A percentile compares a stretch with the other conserved stretches of the same genome.
Evolutionary conservation across 2,888 invertebrate genomes (phyloP).

Genomic region (Thecophora atra): DNA sequence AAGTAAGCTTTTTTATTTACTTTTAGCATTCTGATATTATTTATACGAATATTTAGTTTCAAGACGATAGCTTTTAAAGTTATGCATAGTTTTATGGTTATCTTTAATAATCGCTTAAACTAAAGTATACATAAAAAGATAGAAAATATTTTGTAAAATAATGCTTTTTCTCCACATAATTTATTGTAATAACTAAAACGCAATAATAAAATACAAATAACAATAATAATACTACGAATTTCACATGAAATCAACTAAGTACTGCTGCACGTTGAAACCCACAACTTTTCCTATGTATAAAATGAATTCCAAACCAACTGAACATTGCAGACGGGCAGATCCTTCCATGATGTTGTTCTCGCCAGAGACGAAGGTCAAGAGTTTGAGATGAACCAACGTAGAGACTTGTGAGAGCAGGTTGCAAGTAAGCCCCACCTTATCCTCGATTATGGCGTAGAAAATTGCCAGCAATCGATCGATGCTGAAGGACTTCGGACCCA

Average conservation of each 20-base stretch:
- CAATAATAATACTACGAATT: neutral
- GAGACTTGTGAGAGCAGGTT: slow-evolving; percentile 88
- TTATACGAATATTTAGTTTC: no score
- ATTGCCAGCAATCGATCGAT: slow-evolving; percentile 86
- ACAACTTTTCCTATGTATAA: slow-evolving; percentile 79
- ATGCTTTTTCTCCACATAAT: no score
- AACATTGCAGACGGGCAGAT: slow-evolving; percentile 86
- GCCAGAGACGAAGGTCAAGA: slow-evolving; percentile 76
- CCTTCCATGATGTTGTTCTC: slow-evolving; percentile 76
- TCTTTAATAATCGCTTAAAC: no score
- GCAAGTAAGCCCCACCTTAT: slow-evolving; percentile 85
- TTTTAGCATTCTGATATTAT: no score
- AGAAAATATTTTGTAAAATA: no score
- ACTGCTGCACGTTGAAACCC: slow-evolving; percentile 79
- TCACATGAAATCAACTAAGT: slow-evolving; percentile 77
- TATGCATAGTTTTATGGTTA: no score
- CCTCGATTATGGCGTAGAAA: slow-evolving; percentile 88
- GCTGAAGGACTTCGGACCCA: slow-evolving; percentile 86
- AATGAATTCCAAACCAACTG: slow-evolving; percentile 84
- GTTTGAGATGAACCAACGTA: slow-evolving; percentile 83
- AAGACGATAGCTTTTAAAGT: no score
- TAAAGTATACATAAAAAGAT: no score
- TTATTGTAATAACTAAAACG: neutral
- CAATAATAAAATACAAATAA: neutral
- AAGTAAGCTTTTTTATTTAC: neutral